Evolutionary conservation across 2,888 invertebrate species (phyloP), one percentile per base, ranked within the genome.

Genomic region (Escarpia spicata): DNA sequence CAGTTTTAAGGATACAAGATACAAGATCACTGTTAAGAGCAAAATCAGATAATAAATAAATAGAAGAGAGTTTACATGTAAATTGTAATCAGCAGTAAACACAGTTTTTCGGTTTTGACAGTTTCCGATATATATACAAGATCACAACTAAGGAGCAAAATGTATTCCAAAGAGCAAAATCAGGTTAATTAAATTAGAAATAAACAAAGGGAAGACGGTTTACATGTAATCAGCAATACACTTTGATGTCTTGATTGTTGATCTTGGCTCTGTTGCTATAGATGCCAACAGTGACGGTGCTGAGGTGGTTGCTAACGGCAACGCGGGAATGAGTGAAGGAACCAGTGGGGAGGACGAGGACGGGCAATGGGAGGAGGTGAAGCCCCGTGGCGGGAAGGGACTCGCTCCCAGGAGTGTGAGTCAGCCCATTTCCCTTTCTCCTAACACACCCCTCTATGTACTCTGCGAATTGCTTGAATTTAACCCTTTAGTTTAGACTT

Each of bases 281-380:
- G 75, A 75, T 4, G 43, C 90, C 31, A 43, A 90, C 31, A 43
- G 43, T 45, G 93, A 93, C 44, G 91, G 92, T 45, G 44, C 90
- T 8, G 93, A 93, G 89, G 75, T 90, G 19, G 90, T 91, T 31
- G 92, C 94, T n/a, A 96, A 95, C 93, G 95, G 95, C 93, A 75
- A n/a, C n/a, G 2, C 6, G 6, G 75, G 75, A 26, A n/a, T 26
- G 26, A 90, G 37, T 26, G 58, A 92, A 26, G 92, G 58, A 94
- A 91, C 45, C 31, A 93, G 95, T 3, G 95, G 94, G 43, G 94
- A 92, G 90, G 95, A 95, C 31, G 95, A 95, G 10, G 95, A 95
- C 31, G 96, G 95, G 92, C 94, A 95, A 90, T 97, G 97, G 97
- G 95, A 96, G 94, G 96, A 96, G 95, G 98, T 98, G 97, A 98